Evolutionary conservation across 1,140 invertebrate species (phyloP).

Genomic region (Bombus terrestris): DNA sequence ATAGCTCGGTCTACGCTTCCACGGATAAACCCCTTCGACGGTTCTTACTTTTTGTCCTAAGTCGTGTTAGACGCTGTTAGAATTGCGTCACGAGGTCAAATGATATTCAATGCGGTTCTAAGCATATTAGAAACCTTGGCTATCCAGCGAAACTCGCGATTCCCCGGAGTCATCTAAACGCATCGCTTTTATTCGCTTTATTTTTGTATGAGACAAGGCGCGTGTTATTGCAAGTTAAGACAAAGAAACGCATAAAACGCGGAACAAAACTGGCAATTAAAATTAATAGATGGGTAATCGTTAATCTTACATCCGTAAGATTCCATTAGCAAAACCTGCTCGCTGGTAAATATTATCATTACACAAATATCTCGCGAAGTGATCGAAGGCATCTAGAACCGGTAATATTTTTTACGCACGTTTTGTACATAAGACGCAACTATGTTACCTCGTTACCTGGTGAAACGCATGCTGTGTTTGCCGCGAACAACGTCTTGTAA

Average conservation of each 20-base stretch:
- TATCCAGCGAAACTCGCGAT: too few relatives aligned
- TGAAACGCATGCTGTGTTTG: slow-evolving; percentile 20
- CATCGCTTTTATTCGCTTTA: too few relatives aligned
- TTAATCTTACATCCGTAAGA: not conserved
- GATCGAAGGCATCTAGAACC: slow-evolving; percentile 39
- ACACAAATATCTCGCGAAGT: not conserved
- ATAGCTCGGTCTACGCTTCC: slow-evolving; percentile 58
- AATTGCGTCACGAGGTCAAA: slow-evolving; percentile 41
- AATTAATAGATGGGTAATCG: not conserved
- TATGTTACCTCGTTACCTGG: slow-evolving; percentile 46
- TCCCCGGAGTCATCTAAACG: too few relatives aligned
- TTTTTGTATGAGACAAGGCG: not conserved
- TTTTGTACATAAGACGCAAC: slow-evolving; percentile 8
- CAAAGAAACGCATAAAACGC: not conserved
- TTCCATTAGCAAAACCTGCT: not conserved
- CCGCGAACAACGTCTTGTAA: not conserved
- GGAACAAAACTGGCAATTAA: too few relatives aligned
- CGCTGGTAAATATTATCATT: slow-evolving; percentile 23
- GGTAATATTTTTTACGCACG: slow-evolving; percentile 35
- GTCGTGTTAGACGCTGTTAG: slow-evolving; percentile 21
- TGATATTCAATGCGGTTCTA: not conserved
- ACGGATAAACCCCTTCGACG: slow-evolving; percentile 57
- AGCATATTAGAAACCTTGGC: not conserved
- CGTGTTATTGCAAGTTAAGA: not conserved
- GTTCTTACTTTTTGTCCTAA: slow-evolving; percentile 57